Evolutionary conservation across 2,888 invertebrate genomes (phyloP), one percentile per base, ranked within the genome.

Genomic region (Parochlus steinenii): DNA sequence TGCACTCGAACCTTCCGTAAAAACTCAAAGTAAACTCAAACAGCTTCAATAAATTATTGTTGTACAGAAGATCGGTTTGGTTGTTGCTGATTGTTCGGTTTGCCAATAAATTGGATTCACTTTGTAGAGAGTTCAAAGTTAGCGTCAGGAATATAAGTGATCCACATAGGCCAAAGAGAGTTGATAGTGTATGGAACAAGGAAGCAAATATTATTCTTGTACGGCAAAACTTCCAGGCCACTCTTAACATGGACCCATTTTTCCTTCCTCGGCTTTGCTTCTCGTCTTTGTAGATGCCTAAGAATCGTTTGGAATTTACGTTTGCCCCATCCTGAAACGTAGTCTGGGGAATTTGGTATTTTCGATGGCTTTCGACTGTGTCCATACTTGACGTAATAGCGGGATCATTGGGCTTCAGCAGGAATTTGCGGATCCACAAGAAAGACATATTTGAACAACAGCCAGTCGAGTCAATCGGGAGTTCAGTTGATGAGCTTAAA

Each of bases 211-310:
- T 25, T 15, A 41, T 26, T 34, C 41, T 23, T 2, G 41, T 39
- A 24, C 37, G 33, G 11, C 35, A 37, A 33, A 41, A 41, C 27
- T 37, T 37, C 39, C 41, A 39, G n/a, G 37, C 37, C 4, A 41
- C 39, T 11, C 31, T 25, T 23, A 41, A 28, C 39, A 41, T 41
- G 10, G 37, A 38, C 14, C 37, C 36, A 11, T 28, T 22, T 14
- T 17, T 25, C 22, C 27, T 18, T 10, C 41, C 41, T 17, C 33
- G 22, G 10, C 27, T 35, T 23, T 41, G 41, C 24, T 34, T 32
- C 22, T 41, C 41, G 35, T 41, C 37, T 33, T 41, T 41, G 15
- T 38, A 39, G 10, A 39, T 39, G 12, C 39, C 41, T 29, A 39
- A 29, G 15, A 41, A 20, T 37, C 41, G 34, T 29, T 40, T 41